A percentile compares a stretch with the other conserved stretches of the same genome.
Conservation (phyloP, 1,140 invertebrate genomes). For the Cheumatopsyche charites region DNA sequence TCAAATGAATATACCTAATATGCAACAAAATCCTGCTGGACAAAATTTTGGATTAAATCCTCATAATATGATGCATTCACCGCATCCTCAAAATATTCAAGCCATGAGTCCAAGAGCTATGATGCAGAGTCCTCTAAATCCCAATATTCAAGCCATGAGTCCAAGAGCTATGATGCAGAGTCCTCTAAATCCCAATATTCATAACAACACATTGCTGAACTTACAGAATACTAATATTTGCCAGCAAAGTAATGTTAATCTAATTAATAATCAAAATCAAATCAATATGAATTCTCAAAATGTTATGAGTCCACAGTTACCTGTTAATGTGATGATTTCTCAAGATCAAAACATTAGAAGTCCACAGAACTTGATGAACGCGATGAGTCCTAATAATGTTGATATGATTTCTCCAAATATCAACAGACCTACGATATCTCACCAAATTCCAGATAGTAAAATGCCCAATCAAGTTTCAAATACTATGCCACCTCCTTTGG, state of each 20-base stretch:
- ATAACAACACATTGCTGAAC: slow-evolving; percentile 53
- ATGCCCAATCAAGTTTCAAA: neutral
- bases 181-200: neutral
- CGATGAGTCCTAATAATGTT: slow-evolving; percentile 56
- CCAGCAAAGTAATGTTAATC: slow-evolving; percentile 58
- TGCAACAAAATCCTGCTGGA: neutral
- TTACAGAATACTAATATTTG: slow-evolving; percentile 58
- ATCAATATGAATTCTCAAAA: slow-evolving; percentile 38
- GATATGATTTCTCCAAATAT: neutral
- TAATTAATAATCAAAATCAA: slow-evolving; percentile 52
- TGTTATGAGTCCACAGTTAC: slow-evolving; percentile 46
- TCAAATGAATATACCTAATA: slow-evolving; percentile 27
- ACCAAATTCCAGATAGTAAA: slow-evolving; percentile 40
- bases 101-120: slow-evolving; percentile 57
- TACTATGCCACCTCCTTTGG: slow-evolving; percentile 32
- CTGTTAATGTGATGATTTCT: slow-evolving; percentile 57
- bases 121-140: slow-evolving; percentile 49
- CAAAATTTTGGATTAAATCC: slow-evolving; percentile 45
- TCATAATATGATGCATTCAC: slow-evolving; percentile 24
- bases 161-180: slow-evolving; percentile 56
- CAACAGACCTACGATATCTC: slow-evolving; percentile 50
- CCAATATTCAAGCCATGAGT: slow-evolving; percentile 52
- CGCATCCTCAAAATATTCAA: slow-evolving; percentile 42
- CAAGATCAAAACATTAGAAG: slow-evolving; percentile 50
- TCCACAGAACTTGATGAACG: slow-evolving; percentile 54